Percentiles rank a stretch among this genome's conserved stretches.
Evolutionary conservation across 2,888 invertebrate genomes (phyloP).

Genomic region (Leucoptera coffeella): DNA sequence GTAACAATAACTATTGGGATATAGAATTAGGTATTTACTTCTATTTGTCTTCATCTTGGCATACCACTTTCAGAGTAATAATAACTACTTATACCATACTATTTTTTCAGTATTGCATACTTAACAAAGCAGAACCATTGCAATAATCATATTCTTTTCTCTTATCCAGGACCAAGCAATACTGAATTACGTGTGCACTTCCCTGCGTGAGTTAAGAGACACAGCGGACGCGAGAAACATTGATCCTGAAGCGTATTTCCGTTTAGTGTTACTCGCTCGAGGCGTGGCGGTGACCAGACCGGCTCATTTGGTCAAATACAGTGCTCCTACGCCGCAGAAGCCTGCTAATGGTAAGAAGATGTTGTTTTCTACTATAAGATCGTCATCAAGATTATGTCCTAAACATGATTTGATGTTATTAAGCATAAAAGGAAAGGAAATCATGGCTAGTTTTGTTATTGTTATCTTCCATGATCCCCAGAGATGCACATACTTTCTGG

Average conservation of each 20-base stretch:
- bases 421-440: too few species aligned
- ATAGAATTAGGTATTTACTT: too few species aligned
- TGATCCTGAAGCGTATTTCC: constrained; percentile 87
- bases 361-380: too few species aligned
- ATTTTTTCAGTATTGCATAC: too few species aligned
- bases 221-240: constrained; percentile 61
- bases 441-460: too few species aligned
- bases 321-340: constrained; percentile 26
- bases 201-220: constrained; percentile 59
- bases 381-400: too few species aligned
- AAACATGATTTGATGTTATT: not conserved
- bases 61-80: too few species aligned
- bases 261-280: constrained; percentile 75
- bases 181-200: constrained; percentile 66
- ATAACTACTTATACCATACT: too few species aligned
- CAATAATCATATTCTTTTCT: not conserved
- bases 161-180: constrained; percentile 72
- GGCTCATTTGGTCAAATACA: constrained; percentile 58
- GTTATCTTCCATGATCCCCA: too few species aligned
- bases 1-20: too few species aligned
- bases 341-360: constrained; percentile 25
- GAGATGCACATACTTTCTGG: too few species aligned
- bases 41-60: too few species aligned
- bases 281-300: constrained; percentile 83
- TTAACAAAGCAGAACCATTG: not conserved